Percentiles rank a stretch among this genome's conserved stretches.
These are phyloP conservation scores for Tachyglossus aculeatus DNA, from an alignment of 2,797 vertebrate genomes.

Conservation along the genomic window DNA sequence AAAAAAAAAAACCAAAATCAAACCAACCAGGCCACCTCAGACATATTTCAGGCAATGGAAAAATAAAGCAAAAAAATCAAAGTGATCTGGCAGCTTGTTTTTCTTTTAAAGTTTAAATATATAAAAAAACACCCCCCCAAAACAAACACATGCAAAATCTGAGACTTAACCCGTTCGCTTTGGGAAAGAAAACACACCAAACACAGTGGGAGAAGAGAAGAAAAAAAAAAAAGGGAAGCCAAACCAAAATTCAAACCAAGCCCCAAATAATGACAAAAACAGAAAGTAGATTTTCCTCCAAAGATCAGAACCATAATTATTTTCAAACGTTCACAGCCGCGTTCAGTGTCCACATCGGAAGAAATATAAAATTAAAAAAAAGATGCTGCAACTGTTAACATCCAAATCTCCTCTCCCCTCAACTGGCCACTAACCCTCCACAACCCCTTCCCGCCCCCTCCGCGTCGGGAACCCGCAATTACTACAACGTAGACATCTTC, in stretches of 20 bases:
- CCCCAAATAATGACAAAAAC: slow-evolving; percentile 73
- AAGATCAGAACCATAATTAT: slow-evolving; percentile 64
- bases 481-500: neutral
- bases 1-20: too few species aligned
- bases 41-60: neutral
- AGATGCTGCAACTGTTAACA: slow-evolving; percentile 51
- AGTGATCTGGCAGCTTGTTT: slow-evolving; percentile 11
- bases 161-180: slow-evolving; percentile 22
- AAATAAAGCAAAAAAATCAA: slow-evolving; percentile 29
- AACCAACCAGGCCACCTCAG: neutral
- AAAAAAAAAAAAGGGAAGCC: slow-evolving; percentile 54
- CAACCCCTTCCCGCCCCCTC: neutral
- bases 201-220: slow-evolving; percentile 1
- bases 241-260: slow-evolving; percentile 59
- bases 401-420: slow-evolving; percentile 32
- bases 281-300: slow-evolving; percentile 69
- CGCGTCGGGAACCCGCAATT: slow-evolving; percentile 22
- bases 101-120: slow-evolving; percentile 59
- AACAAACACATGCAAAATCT: slow-evolving; percentile 27
- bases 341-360: slow-evolving; percentile 65
- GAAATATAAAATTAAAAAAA: slow-evolving; percentile 44
- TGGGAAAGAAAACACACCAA: slow-evolving; percentile 45
- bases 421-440: too few species aligned
- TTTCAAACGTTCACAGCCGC: slow-evolving; percentile 56
- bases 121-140: slow-evolving; percentile 19